Evolutionary conservation across 35 echinoderm and acorn worm genomes (phyloP).

Genomic region (Lytechinus variegatus): DNA sequence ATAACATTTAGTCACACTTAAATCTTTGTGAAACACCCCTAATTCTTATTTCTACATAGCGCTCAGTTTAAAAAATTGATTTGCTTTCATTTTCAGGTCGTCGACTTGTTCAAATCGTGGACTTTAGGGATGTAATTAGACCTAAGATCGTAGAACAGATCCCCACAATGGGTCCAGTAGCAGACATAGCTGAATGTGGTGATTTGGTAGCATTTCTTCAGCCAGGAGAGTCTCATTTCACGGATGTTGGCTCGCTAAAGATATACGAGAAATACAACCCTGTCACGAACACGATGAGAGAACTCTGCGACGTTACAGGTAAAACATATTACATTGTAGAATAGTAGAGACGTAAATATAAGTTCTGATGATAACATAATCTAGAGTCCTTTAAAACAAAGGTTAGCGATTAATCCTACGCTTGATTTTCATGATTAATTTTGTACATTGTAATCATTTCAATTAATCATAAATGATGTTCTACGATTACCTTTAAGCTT

Average conservation of each 20-base stretch:
- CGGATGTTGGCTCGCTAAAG: neutral
- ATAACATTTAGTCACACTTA: no score
- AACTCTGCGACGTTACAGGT: conserved; percentile 27
- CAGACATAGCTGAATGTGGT: conserved; percentile 37
- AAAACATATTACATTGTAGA: neutral
- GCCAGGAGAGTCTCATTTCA: neutral
- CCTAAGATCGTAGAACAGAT: neutral
- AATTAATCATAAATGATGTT: no score
- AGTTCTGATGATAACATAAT: neutral
- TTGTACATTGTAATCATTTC: no score
- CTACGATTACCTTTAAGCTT: no score
- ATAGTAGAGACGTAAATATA: neutral
- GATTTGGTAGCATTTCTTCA: conserved; percentile 22
- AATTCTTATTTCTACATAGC: no score
- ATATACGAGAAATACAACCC: conserved; percentile 45
- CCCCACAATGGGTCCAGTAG: neutral
- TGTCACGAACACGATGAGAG: conserved; percentile 6
- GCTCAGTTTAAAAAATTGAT: neutral
- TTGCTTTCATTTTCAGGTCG: neutral
- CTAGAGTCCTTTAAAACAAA: no score
- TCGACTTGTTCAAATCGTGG: neutral
- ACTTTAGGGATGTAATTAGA: neutral
- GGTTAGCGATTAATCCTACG: no score
- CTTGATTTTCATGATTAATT: no score
- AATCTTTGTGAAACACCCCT: no score